These are phyloP conservation scores for Idaea dimidiata DNA, from an alignment of 2,888 invertebrate species.

Conservation along the genomic window DNA sequence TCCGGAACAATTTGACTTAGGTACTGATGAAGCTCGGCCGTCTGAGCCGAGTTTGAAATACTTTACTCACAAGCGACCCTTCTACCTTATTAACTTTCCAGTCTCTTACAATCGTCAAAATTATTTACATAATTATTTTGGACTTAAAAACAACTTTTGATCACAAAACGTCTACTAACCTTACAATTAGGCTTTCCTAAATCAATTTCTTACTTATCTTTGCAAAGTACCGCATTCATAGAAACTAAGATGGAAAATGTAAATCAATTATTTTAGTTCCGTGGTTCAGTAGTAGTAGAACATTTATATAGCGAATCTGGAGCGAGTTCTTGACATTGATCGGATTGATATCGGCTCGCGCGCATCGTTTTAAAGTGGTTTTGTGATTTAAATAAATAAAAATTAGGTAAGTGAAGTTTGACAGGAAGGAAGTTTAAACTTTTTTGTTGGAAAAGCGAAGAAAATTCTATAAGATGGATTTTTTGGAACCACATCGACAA, in stretches of 20 bases:
- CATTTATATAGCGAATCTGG: conserved; percentile 76
- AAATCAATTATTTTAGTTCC: conserved; percentile 38
- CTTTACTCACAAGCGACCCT: too few species aligned
- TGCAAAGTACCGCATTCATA: not conserved
- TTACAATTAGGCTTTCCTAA: not conserved
- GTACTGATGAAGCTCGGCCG: too few species aligned
- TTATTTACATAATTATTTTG: too few species aligned
- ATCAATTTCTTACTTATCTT: not conserved
- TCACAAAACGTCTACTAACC: not conserved
- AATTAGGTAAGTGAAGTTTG: not conserved
- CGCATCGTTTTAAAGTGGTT: conserved; percentile 28
- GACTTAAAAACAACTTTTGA: not conserved
- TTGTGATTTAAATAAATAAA: not conserved
- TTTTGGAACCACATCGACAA: too few species aligned
- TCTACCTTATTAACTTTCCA: too few species aligned
- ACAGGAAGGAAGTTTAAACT: too few species aligned
- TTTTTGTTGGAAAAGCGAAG: too few species aligned
- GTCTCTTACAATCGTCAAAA: too few species aligned
- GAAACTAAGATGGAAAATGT: conserved; percentile 38
- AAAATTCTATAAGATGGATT: too few species aligned
- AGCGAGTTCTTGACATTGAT: conserved; percentile 66
- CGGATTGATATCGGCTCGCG: conserved; percentile 45
- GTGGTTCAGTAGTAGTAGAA: conserved; percentile 53
- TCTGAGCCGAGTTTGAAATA: too few species aligned
- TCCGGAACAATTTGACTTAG: too few species aligned